These are phyloP conservation scores for Nomada fucata DNA, from an alignment of 2,888 invertebrate species.

Conservation along the genomic window DNA sequence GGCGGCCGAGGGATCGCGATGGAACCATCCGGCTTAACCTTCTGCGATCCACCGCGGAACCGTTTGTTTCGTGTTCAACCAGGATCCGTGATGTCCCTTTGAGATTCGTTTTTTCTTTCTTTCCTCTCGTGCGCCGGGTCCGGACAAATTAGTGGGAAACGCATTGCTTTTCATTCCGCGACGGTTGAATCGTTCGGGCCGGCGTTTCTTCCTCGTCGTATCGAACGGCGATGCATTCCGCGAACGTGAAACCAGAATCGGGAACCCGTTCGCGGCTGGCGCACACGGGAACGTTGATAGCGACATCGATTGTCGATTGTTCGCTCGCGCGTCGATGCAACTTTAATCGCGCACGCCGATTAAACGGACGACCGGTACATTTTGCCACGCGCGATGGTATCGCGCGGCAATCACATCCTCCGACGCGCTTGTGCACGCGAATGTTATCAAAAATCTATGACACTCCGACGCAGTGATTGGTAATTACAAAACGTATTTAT, in stretches of 20 bases:
- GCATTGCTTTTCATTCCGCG: no score
- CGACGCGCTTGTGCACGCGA: not conserved
- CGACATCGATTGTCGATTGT: constrained; percentile 30
- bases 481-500: constrained; percentile 7
- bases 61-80: not conserved
- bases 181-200: no score
- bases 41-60: not conserved
- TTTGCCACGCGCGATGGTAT: not conserved
- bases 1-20: not conserved
- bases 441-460: not conserved
- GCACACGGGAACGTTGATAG: not conserved
- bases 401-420: not conserved
- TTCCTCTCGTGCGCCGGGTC: not conserved
- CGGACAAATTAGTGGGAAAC: no score
- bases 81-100: not conserved
- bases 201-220: not conserved
- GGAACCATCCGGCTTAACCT: constrained; percentile 1
- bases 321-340: constrained; percentile 32
- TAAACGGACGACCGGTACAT: constrained; percentile 26
- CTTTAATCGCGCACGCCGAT: constrained; percentile 37
- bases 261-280: not conserved
- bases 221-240: constrained; percentile 10
- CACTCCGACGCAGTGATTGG: not conserved
- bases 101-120: not conserved
- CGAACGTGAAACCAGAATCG: constrained; percentile 3